Base-by-base conservation (phyloP, 2,797 vertebrate species). In the Diplodus puntazzo region DNA sequence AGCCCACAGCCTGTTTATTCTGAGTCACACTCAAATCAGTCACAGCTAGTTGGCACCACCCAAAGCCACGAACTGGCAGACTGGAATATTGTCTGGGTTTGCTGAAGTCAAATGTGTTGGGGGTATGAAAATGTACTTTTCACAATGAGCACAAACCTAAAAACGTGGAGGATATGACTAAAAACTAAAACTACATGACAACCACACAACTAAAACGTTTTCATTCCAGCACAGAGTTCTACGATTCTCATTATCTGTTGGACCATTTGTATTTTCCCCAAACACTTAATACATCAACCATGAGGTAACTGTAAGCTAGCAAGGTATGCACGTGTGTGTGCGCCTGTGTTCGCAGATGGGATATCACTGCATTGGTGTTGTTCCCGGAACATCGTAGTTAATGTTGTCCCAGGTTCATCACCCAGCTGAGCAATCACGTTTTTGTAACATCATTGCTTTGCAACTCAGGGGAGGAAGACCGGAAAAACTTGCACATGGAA, bases 21-120 rank as follows among this genome's bases (percentile, higher is more conserved):
- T 87, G 85, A 87, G 77, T 89, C 80, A 85, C 66, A 50, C 30
- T 86, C 39, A 80, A 71, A 85, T 90, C 82, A 81, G 89, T 80
- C 86, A 53, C 52, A 80, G 70, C 54, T 58, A 43, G 43, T 57
- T 78, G 78, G 80, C 75, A 79, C 49, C 58, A 66, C 64, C 68
- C 61, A 85, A 87, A 91, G 30, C 88, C 81, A 68, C 77, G 55
- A 70, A 85, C 74, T 85, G 85, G 67, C 82, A 82, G 53, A 78
- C 16, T 9, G 46, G 4, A 74, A 82, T 76, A 80, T 82, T 88
- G 78, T 87, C 84, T 88, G 80, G 72, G 52, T 68, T 73, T 60
- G 48, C 65, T 49, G 70, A 73, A 73, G 82, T 83, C 69, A 69
- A 54, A 69, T 72, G 72, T 74, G 75, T 67, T 71, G 50, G 30